A percentile compares a stretch with the other conserved stretches of the same genome.
phyloP scores from a whole-genome alignment of 2,113 vertebrate genomes.

The Ctenodactylus gundi region DNA sequence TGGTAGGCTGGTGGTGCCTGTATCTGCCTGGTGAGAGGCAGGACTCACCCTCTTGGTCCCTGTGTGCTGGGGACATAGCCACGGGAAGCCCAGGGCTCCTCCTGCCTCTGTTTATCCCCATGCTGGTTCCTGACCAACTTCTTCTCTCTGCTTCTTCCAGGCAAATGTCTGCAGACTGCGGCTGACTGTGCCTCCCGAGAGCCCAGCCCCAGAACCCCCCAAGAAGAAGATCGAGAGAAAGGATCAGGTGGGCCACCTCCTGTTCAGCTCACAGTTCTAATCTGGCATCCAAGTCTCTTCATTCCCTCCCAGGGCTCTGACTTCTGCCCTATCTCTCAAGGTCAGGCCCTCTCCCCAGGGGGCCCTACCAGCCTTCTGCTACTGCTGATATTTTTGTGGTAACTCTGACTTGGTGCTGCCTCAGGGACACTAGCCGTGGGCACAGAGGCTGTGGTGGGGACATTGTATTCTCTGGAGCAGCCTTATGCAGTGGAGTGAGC shows the following conservation, averaged over 20 bases:
- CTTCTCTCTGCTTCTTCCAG: constrained; percentile 79
- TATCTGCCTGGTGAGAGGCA: neutral
- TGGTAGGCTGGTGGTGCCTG: neutral
- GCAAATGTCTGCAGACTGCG: constrained; percentile 91
- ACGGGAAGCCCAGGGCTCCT: neutral
- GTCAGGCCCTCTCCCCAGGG: neutral
- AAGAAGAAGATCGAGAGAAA: constrained; percentile 79
- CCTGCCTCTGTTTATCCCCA: neutral
- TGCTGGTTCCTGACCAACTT: neutral
- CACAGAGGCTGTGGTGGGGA: constrained; percentile 26
- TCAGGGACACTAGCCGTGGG: neutral
- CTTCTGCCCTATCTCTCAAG: neutral
- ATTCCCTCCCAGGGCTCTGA: neutral
- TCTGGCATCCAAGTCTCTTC: too few relatives aligned
- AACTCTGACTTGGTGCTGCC: constrained; percentile 19
- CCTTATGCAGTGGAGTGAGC: neutral
- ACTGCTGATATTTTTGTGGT: neutral
- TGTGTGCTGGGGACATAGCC: neutral
- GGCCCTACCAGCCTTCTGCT: neutral
- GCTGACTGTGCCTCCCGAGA: constrained; percentile 90
- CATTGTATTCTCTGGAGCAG: constrained; percentile 23
- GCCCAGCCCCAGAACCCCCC: constrained; percentile 78
- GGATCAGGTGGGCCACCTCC: constrained; percentile 86
- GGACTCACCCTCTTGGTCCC: neutral
- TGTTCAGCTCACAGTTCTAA: too few relatives aligned